Evolutionary conservation across 2,797 vertebrate genomes (phyloP).

Genomic region (Chelon auratus): DNA sequence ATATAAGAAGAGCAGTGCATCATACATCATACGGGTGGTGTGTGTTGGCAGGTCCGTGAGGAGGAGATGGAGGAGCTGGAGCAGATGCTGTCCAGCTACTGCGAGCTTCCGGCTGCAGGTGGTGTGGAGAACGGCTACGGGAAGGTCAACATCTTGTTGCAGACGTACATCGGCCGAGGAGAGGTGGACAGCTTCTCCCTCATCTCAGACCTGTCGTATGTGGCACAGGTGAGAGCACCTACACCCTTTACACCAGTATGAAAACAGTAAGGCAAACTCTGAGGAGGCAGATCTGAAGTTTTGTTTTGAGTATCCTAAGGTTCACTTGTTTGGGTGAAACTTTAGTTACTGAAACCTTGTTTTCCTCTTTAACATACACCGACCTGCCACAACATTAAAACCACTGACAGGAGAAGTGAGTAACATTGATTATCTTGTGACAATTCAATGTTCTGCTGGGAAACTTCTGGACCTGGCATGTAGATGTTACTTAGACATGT

Average conservation of each 20-base stretch:
- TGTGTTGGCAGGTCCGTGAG: constrained; percentile 89
- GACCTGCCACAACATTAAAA: too few relatives aligned
- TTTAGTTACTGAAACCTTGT: too few relatives aligned
- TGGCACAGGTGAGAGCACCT: constrained; percentile 90
- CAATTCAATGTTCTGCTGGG: too few relatives aligned
- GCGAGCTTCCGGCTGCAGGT: constrained; percentile 92
- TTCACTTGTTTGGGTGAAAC: too few relatives aligned
- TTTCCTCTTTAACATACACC: too few relatives aligned
- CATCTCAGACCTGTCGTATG: constrained; percentile 96
- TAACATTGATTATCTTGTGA: too few relatives aligned
- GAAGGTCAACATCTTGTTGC: constrained; percentile 98
- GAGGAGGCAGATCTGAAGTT: background rate
- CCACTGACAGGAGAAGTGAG: too few relatives aligned
- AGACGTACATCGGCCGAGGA: constrained; percentile 95
- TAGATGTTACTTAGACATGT: too few relatives aligned
- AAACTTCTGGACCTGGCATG: too few relatives aligned
- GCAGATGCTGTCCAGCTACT: constrained; percentile 88
- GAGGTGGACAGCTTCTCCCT: constrained; percentile 99
- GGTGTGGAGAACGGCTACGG: constrained; percentile 97
- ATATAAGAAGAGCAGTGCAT: background rate
- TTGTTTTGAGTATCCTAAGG: too few relatives aligned
- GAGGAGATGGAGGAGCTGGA: constrained; percentile 97
- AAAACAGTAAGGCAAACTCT: background rate
- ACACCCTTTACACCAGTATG: too few relatives aligned
- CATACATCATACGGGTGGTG: background rate